Evolutionary conservation across 2,797 vertebrate species (phyloP).

Genomic region (Hozukius guyotensis): DNA sequence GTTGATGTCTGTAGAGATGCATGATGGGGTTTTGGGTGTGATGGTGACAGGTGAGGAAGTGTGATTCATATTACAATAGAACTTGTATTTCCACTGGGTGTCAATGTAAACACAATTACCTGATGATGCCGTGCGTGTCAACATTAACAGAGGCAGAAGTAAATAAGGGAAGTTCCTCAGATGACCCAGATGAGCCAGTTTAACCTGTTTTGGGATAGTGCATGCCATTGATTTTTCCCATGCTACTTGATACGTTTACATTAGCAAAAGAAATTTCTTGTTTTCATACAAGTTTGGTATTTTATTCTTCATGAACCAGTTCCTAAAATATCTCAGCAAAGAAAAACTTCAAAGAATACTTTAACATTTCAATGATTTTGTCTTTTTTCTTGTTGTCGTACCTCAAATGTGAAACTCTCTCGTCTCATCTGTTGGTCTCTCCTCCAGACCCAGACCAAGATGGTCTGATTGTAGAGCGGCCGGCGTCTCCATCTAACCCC

Average conservation of each 20-base stretch:
- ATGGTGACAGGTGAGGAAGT: slow-evolving; percentile 5
- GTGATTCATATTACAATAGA: not conserved
- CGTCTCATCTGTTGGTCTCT: not conserved
- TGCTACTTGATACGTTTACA: not conserved
- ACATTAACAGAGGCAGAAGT: not conserved
- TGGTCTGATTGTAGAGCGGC: slow-evolving; percentile 43
- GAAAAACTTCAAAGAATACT: not conserved
- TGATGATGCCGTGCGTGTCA: not conserved
- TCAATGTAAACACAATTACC: not conserved
- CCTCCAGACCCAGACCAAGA: slow-evolving; percentile 47
- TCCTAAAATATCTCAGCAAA: not conserved
- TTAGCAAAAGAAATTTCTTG: not conserved
- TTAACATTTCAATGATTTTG: not conserved
- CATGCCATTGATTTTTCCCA: not conserved
- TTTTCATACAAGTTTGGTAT: not conserved
- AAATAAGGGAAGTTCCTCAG: not conserved
- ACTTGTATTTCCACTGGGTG: not conserved
- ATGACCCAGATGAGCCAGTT: not conserved
- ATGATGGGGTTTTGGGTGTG: not conserved
- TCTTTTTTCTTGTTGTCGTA: not conserved
- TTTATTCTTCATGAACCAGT: not conserved
- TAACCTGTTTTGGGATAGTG: not conserved
- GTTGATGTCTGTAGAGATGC: not conserved
- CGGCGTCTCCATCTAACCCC: slow-evolving; percentile 42
- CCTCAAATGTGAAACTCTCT: not conserved